Base-by-base conservation (phyloP, 2,797 vertebrate species). In the Euthynnus affinis region DNA sequence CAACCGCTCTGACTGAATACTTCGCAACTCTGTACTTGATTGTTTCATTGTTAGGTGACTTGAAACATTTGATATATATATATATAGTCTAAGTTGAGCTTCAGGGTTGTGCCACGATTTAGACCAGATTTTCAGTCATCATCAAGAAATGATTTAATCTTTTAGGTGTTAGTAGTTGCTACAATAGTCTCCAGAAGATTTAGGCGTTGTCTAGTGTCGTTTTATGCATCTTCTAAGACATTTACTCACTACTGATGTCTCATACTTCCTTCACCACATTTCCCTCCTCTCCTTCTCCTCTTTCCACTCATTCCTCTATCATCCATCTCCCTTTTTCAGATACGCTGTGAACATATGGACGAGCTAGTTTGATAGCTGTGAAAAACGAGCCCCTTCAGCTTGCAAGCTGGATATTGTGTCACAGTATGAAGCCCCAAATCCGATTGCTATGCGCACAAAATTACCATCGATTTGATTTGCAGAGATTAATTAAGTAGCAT, bases 401-500 rank as follows among this genome's bases (percentile, higher is more conserved):
- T 12, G 0, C 73, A 49, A 59, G 74, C 82, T 73, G 83, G 66
- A 86, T 88, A 64, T 81, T 48, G 51, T 83, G 72, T 83, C 74
- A 76, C 85, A 81, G 61, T 71, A 57, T 51, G 76, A 89, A 74
- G 61, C 74, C 64, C 74, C 70, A 87, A 89, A 91, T 87, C 74
- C n/a, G 83, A 91, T 89, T 89, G 86, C 87, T 44, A 66, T 57
- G 81, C 23, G n/a, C 74, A 82, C 71, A 84, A 91, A 92, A 93
- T 91, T 83, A 87, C 87, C 87, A 88, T 88, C 77, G 74, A 93
- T 93, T 94, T 89, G 91, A 95, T 94, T 93, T 91, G 89, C 72
- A 53, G 84, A 89, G 91, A 93, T 94, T 93, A 94, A 95, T 94
- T 95, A 93, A 92, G 90, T 84, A 85, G 87, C 86, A 88, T 90